These are phyloP conservation scores for Eustalomyia histrio DNA, from an alignment of 2,888 invertebrate species.

Conservation along the genomic window DNA sequence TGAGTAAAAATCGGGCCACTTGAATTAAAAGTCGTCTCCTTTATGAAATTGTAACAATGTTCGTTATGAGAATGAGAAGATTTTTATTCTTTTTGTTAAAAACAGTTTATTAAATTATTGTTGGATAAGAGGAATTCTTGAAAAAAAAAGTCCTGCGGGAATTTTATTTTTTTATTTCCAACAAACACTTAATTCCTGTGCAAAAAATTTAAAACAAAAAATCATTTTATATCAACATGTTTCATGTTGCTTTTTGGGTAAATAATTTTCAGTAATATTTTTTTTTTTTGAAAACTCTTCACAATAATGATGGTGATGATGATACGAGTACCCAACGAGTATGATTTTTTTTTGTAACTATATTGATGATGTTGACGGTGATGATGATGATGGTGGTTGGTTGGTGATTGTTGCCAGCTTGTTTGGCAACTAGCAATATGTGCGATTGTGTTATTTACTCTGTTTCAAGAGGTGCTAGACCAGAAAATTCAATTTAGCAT, in stretches of 20 bases:
- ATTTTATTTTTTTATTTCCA: conserved; percentile 46
- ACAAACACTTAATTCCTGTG: conserved; percentile 40
- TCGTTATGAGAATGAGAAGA: not conserved
- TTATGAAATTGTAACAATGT: conserved; percentile 14
- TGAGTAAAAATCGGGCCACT: conserved; percentile 61
- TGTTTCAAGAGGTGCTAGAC: conserved; percentile 71
- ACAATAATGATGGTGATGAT: conserved; percentile 32
- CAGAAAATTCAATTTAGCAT: conserved; percentile 78
- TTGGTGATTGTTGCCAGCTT: conserved; percentile 57
- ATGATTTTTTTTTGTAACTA: not conserved
- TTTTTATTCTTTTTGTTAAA: not conserved
- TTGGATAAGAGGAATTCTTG: conserved; percentile 50
- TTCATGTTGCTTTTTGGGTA: conserved; percentile 36
- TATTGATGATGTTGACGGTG: conserved; percentile 32
- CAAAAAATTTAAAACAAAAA: conserved; percentile 32
- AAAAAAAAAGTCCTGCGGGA: conserved; percentile 74
- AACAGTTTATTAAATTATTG: conserved; percentile 60
- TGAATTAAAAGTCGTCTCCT: conserved; percentile 59
- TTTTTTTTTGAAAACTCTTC: conserved; percentile 36
- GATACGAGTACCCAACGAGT: not conserved
- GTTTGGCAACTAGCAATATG: conserved; percentile 29
- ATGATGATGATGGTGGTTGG: conserved; percentile 35
- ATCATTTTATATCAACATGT: conserved; percentile 63
- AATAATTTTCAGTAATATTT: conserved; percentile 48
- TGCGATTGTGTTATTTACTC: not conserved